Percentiles rank a stretch among this genome's conserved stretches.
Evolutionary conservation across 1,140 invertebrate species (phyloP).

Genomic region (Scaptomyza graminum): DNA sequence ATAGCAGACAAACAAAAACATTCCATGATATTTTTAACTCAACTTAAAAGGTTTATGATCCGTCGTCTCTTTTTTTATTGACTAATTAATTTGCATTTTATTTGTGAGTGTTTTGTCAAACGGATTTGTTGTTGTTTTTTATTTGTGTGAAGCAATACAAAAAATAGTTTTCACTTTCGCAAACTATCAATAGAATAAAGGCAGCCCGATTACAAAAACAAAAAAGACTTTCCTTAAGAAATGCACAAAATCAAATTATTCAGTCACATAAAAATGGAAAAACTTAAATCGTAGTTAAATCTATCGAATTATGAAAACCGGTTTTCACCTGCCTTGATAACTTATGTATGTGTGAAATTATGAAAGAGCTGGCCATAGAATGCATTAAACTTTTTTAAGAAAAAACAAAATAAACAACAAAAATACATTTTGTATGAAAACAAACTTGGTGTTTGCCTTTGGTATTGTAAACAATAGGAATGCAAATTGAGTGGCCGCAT

Average conservation of each 20-base stretch:
- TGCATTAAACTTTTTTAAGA: conserved; percentile 63
- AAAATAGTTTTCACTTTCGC: conserved; percentile 72
- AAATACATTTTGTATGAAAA: conserved; percentile 46
- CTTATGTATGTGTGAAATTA: conserved; percentile 45
- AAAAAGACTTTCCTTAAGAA: conserved; percentile 49
- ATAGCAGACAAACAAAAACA: not conserved
- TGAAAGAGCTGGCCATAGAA: conserved; percentile 66
- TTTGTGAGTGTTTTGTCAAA: conserved; percentile 32
- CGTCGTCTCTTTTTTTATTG: conserved; percentile 9
- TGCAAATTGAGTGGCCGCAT: conserved; percentile 60
- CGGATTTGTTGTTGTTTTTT: not conserved
- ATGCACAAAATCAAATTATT: conserved; percentile 51
- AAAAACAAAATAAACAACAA: conserved; percentile 56
- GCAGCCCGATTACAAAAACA: conserved; percentile 11
- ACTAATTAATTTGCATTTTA: conserved; percentile 37
- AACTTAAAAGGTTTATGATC: conserved; percentile 28
- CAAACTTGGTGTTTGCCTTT: conserved; percentile 22
- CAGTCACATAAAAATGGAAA: conserved; percentile 24
- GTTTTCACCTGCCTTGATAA: conserved; percentile 56
- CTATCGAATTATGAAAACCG: conserved; percentile 41
- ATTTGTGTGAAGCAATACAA: conserved; percentile 26
- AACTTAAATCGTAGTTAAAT: conserved; percentile 2
- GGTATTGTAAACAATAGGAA: conserved; percentile 58
- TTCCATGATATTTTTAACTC: conserved; percentile 37
- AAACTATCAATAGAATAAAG: conserved; percentile 63